Conservation (phyloP, 2,113 vertebrate species). For the Cercocebus atys region DNA sequence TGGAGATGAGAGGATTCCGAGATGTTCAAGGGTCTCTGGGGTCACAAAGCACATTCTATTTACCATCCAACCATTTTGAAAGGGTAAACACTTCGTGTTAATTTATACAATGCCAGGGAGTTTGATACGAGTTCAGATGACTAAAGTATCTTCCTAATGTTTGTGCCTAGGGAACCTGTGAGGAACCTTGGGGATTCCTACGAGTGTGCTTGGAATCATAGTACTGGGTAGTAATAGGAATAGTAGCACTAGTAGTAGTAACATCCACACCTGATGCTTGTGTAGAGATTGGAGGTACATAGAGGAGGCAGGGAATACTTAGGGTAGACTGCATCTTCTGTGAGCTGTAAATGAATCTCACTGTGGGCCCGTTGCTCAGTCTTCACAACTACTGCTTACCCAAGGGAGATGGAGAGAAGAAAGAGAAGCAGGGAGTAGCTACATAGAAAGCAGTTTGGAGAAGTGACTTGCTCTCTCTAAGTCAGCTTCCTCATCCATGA, state of each 20-base stretch:
- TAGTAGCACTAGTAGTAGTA: too few relatives aligned
- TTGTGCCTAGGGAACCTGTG: neutral
- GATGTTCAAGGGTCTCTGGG: neutral
- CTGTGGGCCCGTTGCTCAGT: neutral
- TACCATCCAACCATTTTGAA: neutral
- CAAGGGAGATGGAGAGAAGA: neutral
- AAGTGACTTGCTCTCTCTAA: neutral
- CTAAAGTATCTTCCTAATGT: neutral
- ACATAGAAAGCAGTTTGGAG: neutral
- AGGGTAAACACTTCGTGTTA: neutral
- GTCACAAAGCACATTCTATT: neutral
- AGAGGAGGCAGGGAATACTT: neutral
- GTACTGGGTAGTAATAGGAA: neutral
- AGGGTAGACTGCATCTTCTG: neutral
- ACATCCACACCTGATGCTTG: too few relatives aligned
- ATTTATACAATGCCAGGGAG: neutral
- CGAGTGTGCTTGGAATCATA: neutral
- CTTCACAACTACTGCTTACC: neutral
- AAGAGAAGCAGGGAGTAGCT: neutral
- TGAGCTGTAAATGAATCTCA: neutral
- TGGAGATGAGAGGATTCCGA: neutral
- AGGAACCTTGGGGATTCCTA: neutral
- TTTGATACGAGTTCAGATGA: neutral
- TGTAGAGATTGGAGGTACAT: neutral
- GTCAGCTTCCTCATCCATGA: neutral